Conservation (phyloP, 1,140 invertebrate genomes). For the Zeugodacus cucurbitae region DNA sequence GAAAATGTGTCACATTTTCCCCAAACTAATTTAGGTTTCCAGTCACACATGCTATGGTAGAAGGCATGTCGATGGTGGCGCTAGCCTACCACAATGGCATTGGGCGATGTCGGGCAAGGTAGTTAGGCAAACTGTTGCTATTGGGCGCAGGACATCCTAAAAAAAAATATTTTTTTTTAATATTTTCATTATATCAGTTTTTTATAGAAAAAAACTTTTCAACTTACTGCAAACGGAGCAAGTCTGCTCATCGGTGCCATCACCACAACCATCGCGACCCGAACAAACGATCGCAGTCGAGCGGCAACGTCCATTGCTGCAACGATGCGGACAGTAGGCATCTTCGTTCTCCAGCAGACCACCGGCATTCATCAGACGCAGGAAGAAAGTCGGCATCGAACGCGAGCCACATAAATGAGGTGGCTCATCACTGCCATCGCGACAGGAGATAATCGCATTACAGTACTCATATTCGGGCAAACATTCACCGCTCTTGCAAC, state of each 20-base stretch:
- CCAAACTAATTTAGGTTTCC: background rate
- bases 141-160: slow-evolving; percentile 70
- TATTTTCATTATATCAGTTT: background rate
- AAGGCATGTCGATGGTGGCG: background rate
- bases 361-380: slow-evolving; percentile 58
- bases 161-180: slow-evolving; percentile 49
- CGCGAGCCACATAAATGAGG: slow-evolving; percentile 75
- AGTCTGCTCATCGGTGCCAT: slow-evolving; percentile 85
- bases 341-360: slow-evolving; percentile 51
- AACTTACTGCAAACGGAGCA: slow-evolving; percentile 89
- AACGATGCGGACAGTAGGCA: slow-evolving; percentile 79
- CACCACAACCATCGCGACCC: slow-evolving; percentile 88
- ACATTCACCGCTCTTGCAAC: slow-evolving; percentile 85
- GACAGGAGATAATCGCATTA: slow-evolving; percentile 86
- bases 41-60: background rate
- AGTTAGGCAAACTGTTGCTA: slow-evolving; percentile 50
- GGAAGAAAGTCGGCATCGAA: slow-evolving; percentile 61
- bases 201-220: background rate
- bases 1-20: background rate
- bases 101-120: slow-evolving; percentile 57
- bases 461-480: slow-evolving; percentile 90
- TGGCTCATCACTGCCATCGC: slow-evolving; percentile 87
- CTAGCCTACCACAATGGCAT: slow-evolving; percentile 60
- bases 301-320: slow-evolving; percentile 85
- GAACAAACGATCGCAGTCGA: slow-evolving; percentile 88